Conservation (phyloP, 2,888 invertebrate genomes). For the Synergus japonicus region DNA sequence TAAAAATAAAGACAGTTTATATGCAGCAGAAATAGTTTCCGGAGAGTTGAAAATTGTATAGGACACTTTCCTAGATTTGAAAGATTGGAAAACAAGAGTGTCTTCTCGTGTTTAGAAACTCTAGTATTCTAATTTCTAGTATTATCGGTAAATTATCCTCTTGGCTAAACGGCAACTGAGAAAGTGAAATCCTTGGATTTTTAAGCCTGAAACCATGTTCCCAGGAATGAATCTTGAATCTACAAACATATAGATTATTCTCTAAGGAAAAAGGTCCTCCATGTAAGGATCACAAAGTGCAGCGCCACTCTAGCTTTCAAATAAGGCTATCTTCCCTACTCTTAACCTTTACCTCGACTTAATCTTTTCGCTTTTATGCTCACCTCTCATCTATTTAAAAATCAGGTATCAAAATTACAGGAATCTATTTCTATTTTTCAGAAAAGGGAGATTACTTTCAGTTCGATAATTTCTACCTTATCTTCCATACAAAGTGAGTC, state of each 20-base stretch:
- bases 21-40: background rate
- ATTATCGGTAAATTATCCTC: background rate
- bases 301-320: background rate
- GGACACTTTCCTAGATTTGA: background rate
- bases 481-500: constrained; percentile 13
- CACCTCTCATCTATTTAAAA: constrained; percentile 30
- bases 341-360: constrained; percentile 36
- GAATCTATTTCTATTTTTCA: constrained; percentile 28
- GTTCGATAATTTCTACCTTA: constrained; percentile 22
- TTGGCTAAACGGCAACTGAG: background rate
- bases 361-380: constrained; percentile 22
- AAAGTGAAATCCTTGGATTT: constrained; percentile 14
- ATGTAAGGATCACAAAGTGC: constrained; percentile 26
- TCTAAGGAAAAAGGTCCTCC: constrained; percentile 5
- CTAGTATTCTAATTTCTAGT: background rate
- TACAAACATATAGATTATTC: constrained; percentile 28
- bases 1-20: background rate
- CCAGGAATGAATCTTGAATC: constrained; percentile 19
- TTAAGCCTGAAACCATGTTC: background rate
- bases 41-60: background rate
- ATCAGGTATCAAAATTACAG: constrained; percentile 26
- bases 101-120: background rate
- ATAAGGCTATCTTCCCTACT: background rate
- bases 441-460: constrained; percentile 21
- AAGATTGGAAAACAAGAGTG: background rate